These are phyloP conservation scores for Eupeodes luniger DNA, from an alignment of 2,888 invertebrate genomes.

Conservation along the genomic window DNA sequence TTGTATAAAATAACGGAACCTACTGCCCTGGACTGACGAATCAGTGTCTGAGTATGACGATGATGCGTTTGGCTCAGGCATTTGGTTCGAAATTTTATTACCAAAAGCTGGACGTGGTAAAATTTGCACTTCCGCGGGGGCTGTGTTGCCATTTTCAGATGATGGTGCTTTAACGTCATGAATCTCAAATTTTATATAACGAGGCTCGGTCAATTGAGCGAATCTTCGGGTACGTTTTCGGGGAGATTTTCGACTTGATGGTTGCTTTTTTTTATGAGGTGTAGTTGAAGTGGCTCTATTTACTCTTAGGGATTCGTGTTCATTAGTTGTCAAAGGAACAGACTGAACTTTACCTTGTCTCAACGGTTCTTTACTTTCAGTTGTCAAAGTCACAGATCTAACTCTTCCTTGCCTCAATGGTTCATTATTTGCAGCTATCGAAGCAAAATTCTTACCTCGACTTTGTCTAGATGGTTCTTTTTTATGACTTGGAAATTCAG, in stretches of 20 bases:
- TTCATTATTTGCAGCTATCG: background rate
- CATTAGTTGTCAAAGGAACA: background rate
- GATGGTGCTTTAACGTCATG: constrained; percentile 81
- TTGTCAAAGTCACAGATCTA: background rate
- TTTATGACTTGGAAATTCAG: background rate
- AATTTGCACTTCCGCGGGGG: background rate
- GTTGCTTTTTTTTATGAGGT: background rate
- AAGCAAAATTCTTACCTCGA: background rate
- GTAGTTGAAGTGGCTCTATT: background rate
- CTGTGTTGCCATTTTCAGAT: constrained; percentile 46
- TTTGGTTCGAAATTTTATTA: background rate
- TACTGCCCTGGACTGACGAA: background rate
- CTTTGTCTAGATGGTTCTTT: background rate
- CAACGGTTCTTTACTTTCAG: background rate
- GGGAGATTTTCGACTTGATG: background rate
- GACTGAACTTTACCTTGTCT: background rate
- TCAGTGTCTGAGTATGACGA: background rate
- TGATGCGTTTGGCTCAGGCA: background rate
- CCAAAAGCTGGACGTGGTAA: background rate
- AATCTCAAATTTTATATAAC: constrained; percentile 82
- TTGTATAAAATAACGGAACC: constrained; percentile 22
- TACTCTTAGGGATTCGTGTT: background rate
- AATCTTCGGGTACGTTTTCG: constrained; percentile 76
- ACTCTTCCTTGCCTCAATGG: background rate
- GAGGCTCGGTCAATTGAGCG: constrained; percentile 66